Evolutionary conservation across 2,888 invertebrate species (phyloP), one percentile per base, ranked within the genome.

Genomic region (Phaonia tiefii): DNA sequence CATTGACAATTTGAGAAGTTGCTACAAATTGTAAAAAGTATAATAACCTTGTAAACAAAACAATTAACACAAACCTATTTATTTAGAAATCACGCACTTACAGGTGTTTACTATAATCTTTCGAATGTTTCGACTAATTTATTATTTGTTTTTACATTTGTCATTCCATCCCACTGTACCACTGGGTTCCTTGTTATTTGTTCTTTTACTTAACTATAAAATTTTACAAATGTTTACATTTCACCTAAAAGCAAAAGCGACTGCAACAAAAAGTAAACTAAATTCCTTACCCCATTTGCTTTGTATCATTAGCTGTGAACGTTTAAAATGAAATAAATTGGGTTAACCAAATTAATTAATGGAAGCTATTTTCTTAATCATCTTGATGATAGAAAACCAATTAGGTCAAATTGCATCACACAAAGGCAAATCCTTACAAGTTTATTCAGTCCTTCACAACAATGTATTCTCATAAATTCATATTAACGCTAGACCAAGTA

Each of bases 321-420:
- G 31, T 5, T 31, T 5, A 31, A 31, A 8, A 31, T 31, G 56
- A 72, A 80, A 44, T 15, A 58, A 75, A 76, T 81, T 72, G 42
- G 78, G 78, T 78, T 78, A 81, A 78, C 51, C 78, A 72, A 75
- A 81, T 81, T 75, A 72, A 75, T 44, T 60, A 44, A 66, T 0
- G 44, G 75, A 46, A 49, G 20, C 54, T 15, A 69, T 54, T 67
- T 67, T 51, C n/a, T 67, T 51, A 44, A 56, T 63, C 63, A 31
- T 42, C 42, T 66, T 60, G 51, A 31, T 31, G 31, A 31, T 31
- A 31, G 31, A 54, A 70, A 58, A 46, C 39, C 67, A 80, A 71
- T 71, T 22, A 54, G 60, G 49, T 60, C 60, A 60, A 51, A 37
- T 49, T 63, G 20, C 17, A 42, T 63, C 11, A 17, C 15, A 67